Percentiles rank a stretch among this genome's conserved stretches.
phyloP scores from a whole-genome alignment of 2,797 vertebrate species.

The Poeciliopsis paucimaculata region DNA sequence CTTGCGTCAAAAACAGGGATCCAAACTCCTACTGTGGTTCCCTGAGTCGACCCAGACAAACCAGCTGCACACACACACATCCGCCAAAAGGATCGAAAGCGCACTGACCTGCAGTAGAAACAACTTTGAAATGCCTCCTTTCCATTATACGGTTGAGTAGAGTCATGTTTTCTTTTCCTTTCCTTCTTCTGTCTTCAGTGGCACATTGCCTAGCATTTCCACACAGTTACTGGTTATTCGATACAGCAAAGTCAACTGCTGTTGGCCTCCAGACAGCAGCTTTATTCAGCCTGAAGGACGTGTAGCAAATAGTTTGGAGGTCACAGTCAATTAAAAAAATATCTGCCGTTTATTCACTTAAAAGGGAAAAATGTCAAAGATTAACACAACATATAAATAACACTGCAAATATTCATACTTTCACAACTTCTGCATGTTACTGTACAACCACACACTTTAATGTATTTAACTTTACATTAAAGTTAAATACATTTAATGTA shows the following conservation, averaged over 20 bases:
- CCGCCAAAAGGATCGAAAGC: conserved; percentile 15
- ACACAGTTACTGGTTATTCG: background rate
- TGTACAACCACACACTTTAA: background rate
- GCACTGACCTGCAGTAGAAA: conserved; percentile 34
- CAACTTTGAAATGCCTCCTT: conserved; percentile 13
- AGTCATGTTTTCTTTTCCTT: background rate
- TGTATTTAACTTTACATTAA: background rate
- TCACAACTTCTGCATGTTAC: background rate
- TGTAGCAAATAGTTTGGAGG: background rate
- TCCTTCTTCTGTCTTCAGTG: background rate
- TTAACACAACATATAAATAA: background rate
- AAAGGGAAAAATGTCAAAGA: background rate
- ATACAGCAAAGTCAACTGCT: background rate
- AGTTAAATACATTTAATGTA: too few species aligned
- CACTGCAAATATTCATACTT: background rate
- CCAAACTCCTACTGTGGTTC: conserved; percentile 24
- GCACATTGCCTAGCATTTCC: conserved; percentile 25
- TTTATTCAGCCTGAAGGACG: conserved; percentile 11
- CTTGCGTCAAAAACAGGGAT: background rate
- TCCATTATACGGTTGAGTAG: conserved; percentile 15
- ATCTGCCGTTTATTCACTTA: background rate
- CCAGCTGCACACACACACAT: conserved; percentile 1
- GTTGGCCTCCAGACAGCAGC: conserved; percentile 17
- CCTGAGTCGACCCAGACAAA: conserved; percentile 33
- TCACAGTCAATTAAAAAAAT: background rate